A percentile compares a stretch with the other conserved stretches of the same genome.
Conservation (phyloP, 2,113 vertebrate species). For the Chlorocebus sabaeus region DNA sequence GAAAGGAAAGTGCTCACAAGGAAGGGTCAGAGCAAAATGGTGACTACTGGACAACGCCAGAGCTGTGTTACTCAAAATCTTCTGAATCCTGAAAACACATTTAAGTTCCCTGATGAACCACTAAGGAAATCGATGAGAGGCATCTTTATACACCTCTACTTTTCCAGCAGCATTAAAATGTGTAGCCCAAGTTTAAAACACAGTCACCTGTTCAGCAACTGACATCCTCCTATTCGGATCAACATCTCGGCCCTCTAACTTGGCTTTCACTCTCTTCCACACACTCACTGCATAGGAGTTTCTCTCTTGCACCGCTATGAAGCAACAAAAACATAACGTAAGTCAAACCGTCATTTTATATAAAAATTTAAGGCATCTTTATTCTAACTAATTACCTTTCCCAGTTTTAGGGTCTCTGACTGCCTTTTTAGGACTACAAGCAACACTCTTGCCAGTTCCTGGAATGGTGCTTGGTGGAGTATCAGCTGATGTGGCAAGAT, state of each 20-base stretch:
- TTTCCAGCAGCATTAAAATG: not conserved
- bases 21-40: not conserved
- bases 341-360: not conserved
- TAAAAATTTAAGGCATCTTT: not conserved
- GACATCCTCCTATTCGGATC: constrained; percentile 98
- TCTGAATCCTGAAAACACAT: not conserved
- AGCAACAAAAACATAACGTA: not conserved
- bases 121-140: not conserved
- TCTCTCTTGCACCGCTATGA: constrained; percentile 96
- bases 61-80: not conserved
- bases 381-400: constrained; percentile 87
- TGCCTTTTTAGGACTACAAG: constrained; percentile 97
- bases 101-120: not conserved
- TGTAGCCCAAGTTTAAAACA: constrained; percentile 28
- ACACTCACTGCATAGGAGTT: constrained; percentile 99
- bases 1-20: not conserved
- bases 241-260: constrained; percentile 97
- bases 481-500: constrained; percentile 94
- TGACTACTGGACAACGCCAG: not conserved
- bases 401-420: constrained; percentile 98
- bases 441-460: constrained; percentile 90
- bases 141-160: not conserved
- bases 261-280: constrained; percentile 99
- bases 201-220: constrained; percentile 95
- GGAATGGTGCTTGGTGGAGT: constrained; percentile 92